Percentiles rank a stretch among this genome's conserved stretches.
Evolutionary conservation across 1,140 invertebrate species (phyloP).

Genomic region (Macrocentrus cingulum): DNA sequence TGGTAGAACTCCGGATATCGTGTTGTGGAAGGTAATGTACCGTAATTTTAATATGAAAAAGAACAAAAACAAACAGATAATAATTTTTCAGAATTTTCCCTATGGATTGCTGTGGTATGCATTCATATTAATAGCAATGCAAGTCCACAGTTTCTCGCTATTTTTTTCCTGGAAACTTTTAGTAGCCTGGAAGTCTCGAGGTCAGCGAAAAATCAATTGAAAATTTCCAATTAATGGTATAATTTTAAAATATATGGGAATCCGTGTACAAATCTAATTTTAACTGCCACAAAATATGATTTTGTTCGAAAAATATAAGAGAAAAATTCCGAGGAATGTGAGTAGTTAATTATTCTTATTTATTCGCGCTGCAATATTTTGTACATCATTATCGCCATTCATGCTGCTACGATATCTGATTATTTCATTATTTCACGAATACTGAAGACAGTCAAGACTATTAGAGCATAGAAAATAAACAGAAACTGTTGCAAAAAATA

Average conservation of each 20-base stretch:
- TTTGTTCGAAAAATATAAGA: background rate
- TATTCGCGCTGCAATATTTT: too few species aligned
- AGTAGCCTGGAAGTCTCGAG: slow-evolving; percentile 81
- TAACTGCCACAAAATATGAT: background rate
- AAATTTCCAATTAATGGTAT: background rate
- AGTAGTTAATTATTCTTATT: too few species aligned
- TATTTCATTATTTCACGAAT: too few species aligned
- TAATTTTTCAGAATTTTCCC: slow-evolving; percentile 76
- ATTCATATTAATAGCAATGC: slow-evolving; percentile 84
- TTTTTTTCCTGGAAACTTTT: slow-evolving; percentile 87
- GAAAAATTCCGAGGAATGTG: too few species aligned
- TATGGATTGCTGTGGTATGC: slow-evolving; percentile 93
- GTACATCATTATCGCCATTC: too few species aligned
- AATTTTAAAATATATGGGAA: background rate
- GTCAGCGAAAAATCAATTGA: slow-evolving; percentile 62
- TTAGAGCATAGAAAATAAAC: too few species aligned
- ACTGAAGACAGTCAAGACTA: too few species aligned
- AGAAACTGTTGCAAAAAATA: too few species aligned
- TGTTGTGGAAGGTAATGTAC: slow-evolving; percentile 74
- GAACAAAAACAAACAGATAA: background rate
- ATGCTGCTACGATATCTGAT: too few species aligned
- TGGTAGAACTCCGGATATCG: slow-evolving; percentile 68
- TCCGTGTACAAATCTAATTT: too few species aligned
- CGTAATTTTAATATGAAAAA: slow-evolving; percentile 5
- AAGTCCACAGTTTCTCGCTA: slow-evolving; percentile 89